These are phyloP conservation scores for Lasioglossum marginatum DNA, from an alignment of 2,888 invertebrate species.

Conservation along the genomic window DNA sequence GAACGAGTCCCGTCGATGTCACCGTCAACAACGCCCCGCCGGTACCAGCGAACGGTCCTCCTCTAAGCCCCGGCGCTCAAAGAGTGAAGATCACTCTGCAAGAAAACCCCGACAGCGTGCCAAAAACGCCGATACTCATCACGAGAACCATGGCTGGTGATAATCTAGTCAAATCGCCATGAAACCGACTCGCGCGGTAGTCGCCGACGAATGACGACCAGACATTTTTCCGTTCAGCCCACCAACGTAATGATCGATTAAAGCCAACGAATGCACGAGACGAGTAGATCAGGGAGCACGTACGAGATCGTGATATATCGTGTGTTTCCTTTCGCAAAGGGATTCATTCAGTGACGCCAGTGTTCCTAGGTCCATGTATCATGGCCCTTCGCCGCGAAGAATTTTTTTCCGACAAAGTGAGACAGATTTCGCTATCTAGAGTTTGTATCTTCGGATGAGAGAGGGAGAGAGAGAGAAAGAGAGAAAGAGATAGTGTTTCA, in stretches of 20 bases:
- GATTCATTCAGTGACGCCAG: constrained; percentile 42
- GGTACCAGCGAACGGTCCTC: constrained; percentile 84
- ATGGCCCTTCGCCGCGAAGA: constrained; percentile 31
- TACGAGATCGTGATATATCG: not conserved
- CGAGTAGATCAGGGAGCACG: not conserved
- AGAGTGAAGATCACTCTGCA: constrained; percentile 92
- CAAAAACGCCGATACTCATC: constrained; percentile 93
- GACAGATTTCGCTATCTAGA: not conserved
- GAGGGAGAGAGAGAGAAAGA: not conserved
- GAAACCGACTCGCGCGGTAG: constrained; percentile 39
- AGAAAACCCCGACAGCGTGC: constrained; percentile 90
- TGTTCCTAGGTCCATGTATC: constrained; percentile 61
- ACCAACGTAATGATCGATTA: not conserved
- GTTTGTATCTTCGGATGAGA: constrained; percentile 13
- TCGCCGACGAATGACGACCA: constrained; percentile 10
- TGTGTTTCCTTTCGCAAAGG: constrained; percentile 5
- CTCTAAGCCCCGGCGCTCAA: constrained; percentile 89
- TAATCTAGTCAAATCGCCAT: constrained; percentile 89
- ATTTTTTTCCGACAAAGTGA: constrained; percentile 39
- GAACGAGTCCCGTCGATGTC: constrained; percentile 59
- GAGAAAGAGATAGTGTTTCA: not conserved
- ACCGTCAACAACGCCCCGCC: constrained; percentile 22
- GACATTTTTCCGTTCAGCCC: not conserved
- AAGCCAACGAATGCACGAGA: not conserved
- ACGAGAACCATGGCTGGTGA: constrained; percentile 92